These are phyloP conservation scores for Phrynocephalus forsythii DNA, from an alignment of 2,797 vertebrate genomes.

Conservation along the genomic window DNA sequence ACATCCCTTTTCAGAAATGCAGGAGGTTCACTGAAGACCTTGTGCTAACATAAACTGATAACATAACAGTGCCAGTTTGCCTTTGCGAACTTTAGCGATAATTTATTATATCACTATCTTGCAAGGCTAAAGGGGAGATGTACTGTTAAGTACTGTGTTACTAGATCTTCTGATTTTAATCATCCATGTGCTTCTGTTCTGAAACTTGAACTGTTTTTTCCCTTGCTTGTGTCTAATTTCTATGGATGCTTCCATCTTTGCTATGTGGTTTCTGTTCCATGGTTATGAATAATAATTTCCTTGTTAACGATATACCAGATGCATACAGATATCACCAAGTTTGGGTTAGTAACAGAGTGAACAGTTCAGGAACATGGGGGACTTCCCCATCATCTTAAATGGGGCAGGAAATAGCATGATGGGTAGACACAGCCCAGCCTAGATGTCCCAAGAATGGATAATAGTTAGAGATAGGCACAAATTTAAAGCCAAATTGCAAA, in stretches of 20 bases:
- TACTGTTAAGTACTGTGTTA: slow-evolving; percentile 11
- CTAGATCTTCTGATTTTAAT: neutral
- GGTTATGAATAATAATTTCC: neutral
- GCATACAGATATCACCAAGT: neutral
- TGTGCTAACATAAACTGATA: slow-evolving; percentile 14
- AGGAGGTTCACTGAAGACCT: neutral
- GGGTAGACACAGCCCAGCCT: neutral
- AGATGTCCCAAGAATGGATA: neutral
- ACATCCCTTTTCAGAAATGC: slow-evolving; percentile 25
- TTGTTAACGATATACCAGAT: neutral
- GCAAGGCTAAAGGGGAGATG: neutral
- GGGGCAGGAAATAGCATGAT: neutral
- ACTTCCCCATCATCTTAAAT: neutral
- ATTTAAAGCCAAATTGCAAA: too few species aligned
- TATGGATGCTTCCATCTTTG: neutral
- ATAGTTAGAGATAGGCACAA: too few species aligned
- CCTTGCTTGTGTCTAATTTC: neutral
- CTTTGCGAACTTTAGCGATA: neutral
- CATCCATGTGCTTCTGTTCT: neutral
- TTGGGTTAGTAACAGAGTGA: neutral
- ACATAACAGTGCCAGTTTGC: neutral
- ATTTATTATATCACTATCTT: slow-evolving; percentile 35
- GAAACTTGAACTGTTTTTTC: neutral
- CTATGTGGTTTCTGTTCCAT: neutral
- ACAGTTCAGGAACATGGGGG: neutral